A percentile compares a stretch with the other conserved stretches of the same genome.
phyloP scores from a whole-genome alignment of 2,888 invertebrate genomes.

The Noctuana brunneofusca region DNA sequence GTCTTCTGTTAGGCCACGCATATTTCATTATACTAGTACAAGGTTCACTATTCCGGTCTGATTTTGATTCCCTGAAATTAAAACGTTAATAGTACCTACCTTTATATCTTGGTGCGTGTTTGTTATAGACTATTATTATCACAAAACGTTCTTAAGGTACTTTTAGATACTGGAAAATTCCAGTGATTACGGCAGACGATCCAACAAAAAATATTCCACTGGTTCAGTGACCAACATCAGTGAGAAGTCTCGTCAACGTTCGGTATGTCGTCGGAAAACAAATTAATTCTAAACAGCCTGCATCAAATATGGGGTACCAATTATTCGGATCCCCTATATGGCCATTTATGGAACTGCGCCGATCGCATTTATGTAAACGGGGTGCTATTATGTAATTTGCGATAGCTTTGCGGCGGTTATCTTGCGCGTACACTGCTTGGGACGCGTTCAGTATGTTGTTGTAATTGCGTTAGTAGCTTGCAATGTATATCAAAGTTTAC shows the following conservation, averaged over 20 bases:
- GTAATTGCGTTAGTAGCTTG: not conserved
- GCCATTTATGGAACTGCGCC: slow-evolving; percentile 1
- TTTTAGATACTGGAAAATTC: not conserved
- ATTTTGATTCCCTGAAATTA: not conserved
- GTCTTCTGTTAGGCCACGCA: not conserved
- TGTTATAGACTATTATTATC: not conserved
- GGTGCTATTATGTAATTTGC: slow-evolving; percentile 21
- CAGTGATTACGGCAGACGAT: not conserved
- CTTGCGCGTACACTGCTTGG: slow-evolving; percentile 17
- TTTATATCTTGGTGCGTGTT: no score
- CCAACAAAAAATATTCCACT: not conserved
- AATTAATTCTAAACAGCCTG: not conserved
- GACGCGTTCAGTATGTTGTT: slow-evolving; percentile 27
- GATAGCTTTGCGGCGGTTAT: slow-evolving; percentile 19
- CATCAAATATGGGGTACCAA: not conserved
- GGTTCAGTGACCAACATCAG: no score
- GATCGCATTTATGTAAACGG: slow-evolving; percentile 9
- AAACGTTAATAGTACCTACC: not conserved
- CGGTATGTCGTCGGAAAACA: no score
- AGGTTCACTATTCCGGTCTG: not conserved
- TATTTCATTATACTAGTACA: not conserved
- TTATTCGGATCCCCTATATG: not conserved
- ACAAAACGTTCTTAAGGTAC: not conserved
- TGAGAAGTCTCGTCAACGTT: no score
- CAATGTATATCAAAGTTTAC: not conserved